Evolutionary conservation across 2,113 vertebrate species (phyloP), one percentile per base, ranked within the genome.

Genomic region (Cryptomyrus ogoouensis): DNA sequence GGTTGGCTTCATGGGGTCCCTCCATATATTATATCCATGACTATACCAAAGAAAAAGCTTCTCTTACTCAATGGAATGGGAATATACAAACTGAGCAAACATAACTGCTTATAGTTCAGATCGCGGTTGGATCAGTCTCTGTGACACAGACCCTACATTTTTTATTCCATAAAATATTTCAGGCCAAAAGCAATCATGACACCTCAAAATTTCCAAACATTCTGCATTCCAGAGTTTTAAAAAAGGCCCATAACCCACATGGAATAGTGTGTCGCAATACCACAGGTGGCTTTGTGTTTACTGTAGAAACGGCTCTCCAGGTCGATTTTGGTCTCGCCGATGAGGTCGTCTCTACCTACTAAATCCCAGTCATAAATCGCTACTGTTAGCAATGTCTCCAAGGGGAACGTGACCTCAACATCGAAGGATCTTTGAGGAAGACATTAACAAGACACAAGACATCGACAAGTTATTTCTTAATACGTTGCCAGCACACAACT

Each of bases 241-340:
- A 46, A 46, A 39, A 47, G 15, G 88, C 10, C 62, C 46, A 35
- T 52, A 19, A 89, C 97, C 10, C 92, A 99, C 98, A 96, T 92
- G 89, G 98, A 96, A 87, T 99, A 99, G 88, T 91, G 94, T 93
- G 97, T 94, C 0, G 97, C 91, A 70, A 99, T 95, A 46, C 98
- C 98, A 0, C 98, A 99, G 0, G 97, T 99, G 0, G 98, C 97
- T 1, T 97, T 96, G 95, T 99, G 98, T 91, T 98, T 99, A 97
- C 98, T 99, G 96, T 99, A 99, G 95, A 96, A 99, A 31, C 98
- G 98, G 91, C 99, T 99, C 95, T 99, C 98, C 94, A 99, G 93
- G 93, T 99, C 98, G 0, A 99, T 97, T 95, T 97, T 99, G 88
- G 98, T 99, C 93, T 99, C 98, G 10, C 98, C 98, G 0, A 99